A percentile compares a stretch with the other conserved stretches of the same genome.
phyloP scores from a whole-genome alignment of 2,888 invertebrate species.

The Lamellibrachia columna region DNA sequence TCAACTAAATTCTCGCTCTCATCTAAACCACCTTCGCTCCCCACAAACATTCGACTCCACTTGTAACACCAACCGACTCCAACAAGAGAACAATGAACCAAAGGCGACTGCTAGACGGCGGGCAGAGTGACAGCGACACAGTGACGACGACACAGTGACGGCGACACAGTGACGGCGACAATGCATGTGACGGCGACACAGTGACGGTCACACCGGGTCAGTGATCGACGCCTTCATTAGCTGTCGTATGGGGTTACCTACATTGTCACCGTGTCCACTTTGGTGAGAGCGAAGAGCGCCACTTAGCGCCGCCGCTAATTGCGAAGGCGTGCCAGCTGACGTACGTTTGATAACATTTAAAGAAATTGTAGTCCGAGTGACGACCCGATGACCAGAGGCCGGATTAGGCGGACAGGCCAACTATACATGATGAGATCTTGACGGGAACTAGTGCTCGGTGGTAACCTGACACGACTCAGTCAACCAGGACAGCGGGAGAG shows the following conservation, averaged over 20 bases:
- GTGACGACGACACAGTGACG: not conserved
- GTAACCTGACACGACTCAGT: not conserved
- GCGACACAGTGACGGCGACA: not conserved
- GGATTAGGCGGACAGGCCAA: not conserved
- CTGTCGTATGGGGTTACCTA: not conserved
- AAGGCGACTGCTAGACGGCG: not conserved
- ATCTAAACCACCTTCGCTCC: not conserved
- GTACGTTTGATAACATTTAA: not conserved
- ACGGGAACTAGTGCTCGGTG: not conserved
- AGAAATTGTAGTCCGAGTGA: not conserved
- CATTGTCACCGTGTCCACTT: not conserved
- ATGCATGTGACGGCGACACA: not conserved
- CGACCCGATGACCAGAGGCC: not conserved
- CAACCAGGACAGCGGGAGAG: not conserved
- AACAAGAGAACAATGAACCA: not conserved
- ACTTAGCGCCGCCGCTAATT: not conserved
- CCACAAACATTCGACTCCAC: not conserved
- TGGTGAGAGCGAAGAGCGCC: not conserved
- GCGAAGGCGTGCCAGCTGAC: not conserved
- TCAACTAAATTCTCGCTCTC: not conserved
- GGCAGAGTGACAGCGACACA: not conserved
- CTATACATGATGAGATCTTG: not conserved
- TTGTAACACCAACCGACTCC: not conserved
- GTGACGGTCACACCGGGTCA: not conserved
- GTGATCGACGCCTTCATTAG: not conserved